Conservation (phyloP, 2,113 vertebrate genomes). For the Lanius ludovicianus region DNA sequence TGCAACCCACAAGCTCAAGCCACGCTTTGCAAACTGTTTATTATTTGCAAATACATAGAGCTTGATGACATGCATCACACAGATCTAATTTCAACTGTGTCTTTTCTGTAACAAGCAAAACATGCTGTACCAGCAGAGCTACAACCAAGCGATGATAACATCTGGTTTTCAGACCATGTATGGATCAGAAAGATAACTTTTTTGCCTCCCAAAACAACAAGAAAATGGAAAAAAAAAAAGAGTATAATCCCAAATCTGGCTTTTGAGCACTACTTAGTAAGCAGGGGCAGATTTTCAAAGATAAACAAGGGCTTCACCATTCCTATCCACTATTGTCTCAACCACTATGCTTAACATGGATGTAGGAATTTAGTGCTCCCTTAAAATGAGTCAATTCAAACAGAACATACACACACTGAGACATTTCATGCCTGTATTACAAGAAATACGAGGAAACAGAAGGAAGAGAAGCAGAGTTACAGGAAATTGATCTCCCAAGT, state of each 20-base stretch:
- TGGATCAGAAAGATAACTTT: not conserved
- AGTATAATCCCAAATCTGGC: not conserved
- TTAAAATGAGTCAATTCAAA: not conserved
- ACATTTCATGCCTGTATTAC: not conserved
- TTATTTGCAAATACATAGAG: constrained; percentile 50
- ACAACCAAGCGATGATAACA: constrained; percentile 61
- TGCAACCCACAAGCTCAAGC: constrained; percentile 4
- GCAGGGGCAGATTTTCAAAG: not conserved
- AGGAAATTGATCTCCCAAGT: not conserved
- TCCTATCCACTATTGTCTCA: not conserved
- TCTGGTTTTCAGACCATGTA: constrained; percentile 49
- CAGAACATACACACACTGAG: not conserved
- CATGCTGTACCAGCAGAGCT: constrained; percentile 52
- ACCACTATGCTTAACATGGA: not conserved
- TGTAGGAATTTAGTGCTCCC: not conserved
- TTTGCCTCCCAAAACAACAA: not conserved
- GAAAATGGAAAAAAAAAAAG: not conserved
- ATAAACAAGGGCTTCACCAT: not conserved
- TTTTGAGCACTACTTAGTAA: not conserved
- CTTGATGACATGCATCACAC: constrained; percentile 16
- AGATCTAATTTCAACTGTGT: constrained; percentile 59
- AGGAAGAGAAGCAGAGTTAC: not conserved
- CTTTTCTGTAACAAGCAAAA: constrained; percentile 68
- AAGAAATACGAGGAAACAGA: not conserved
- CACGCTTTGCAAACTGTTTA: constrained; percentile 13